Percentiles rank a stretch among this genome's conserved stretches.
phyloP scores from a whole-genome alignment of 2,113 vertebrate species.

The Pelobates fuscus region DNA sequence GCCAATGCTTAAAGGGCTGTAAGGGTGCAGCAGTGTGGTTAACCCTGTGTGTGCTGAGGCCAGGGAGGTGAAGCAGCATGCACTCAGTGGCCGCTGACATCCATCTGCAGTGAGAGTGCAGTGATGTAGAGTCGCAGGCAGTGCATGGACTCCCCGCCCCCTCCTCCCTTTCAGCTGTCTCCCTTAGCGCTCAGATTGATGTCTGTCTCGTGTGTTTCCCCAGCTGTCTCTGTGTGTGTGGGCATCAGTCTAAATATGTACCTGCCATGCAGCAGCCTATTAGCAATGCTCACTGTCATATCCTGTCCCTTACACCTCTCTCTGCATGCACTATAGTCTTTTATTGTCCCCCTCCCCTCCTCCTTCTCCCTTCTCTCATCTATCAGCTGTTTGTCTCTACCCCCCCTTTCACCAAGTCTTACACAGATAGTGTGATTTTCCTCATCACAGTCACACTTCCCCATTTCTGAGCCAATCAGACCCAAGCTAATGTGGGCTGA shows the following conservation, averaged over 20 bases:
- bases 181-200: constrained; percentile 21
- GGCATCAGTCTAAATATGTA: too few species aligned
- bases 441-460: constrained; percentile 31
- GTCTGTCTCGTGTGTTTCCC: constrained; percentile 15
- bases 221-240: too few species aligned
- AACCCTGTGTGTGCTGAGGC: too few species aligned
- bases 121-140: constrained; percentile 4
- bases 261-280: too few species aligned
- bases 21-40: neutral
- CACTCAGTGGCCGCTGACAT: constrained; percentile 6
- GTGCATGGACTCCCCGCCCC: constrained; percentile 3
- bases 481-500: constrained; percentile 34
- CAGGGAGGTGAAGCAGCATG: neutral
- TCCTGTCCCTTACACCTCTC: too few species aligned
- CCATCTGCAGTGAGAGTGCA: constrained; percentile 32
- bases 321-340: too few species aligned
- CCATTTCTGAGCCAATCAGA: constrained; percentile 39
- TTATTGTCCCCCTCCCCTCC: neutral
- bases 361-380: neutral
- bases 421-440: constrained; percentile 24
- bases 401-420: neutral
- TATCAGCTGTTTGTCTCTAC: neutral
- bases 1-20: neutral
- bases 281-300: too few species aligned
- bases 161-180: constrained; percentile 35